Base-by-base conservation (phyloP, 2,888 invertebrate species). In the Drosophila gaucha region DNA sequence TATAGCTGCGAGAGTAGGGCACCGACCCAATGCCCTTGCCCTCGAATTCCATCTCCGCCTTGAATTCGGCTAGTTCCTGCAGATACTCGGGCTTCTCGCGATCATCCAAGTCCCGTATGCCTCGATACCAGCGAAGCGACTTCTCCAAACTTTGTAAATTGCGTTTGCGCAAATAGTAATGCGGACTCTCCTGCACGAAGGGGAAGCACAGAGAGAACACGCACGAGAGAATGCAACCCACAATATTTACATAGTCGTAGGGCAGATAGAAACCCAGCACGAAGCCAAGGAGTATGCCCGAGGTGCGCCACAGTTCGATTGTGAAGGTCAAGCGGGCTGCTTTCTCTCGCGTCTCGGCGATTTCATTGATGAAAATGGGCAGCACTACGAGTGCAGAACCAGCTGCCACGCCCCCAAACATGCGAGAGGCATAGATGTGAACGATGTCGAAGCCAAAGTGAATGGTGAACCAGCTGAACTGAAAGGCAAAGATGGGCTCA, bases 71-170 rank as follows among this genome's bases (percentile, higher is more conserved):
- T 41, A 91, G 46, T 43, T 91, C 91, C 0, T 64, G 58, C 8
- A 90, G 8, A 14, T 86, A 91, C 3, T 85, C 87, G 0, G 87
- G 85, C 6, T 84, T 74, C 4, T 76, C 72, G 14, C 89, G 87
- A 28, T 90, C 88, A n/a, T 89, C 88, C 0, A 90, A 55, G 3
- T 84, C 80, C 0, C 91, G 86, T 9, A 91, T 89, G 12, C 90
- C 91, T 2, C 91, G 90, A 57, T 89, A 91, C 90, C 90, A 91
- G 26, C 91, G 80, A 41, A 91, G 43, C 0, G 91, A 90, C 35
- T 91, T 91, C 58, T 91, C 91, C 77, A 91, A 52, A 8, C 77
- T 56, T 1, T 69, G 14, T 4, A 79, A 52, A 41, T 91, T 72
- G 1, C 77, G 82, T 9, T 77, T 80, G 2, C 84, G 86, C 43